Base-by-base conservation (phyloP, 2,797 vertebrate genomes). In the Enteromius trimaculatus region DNA sequence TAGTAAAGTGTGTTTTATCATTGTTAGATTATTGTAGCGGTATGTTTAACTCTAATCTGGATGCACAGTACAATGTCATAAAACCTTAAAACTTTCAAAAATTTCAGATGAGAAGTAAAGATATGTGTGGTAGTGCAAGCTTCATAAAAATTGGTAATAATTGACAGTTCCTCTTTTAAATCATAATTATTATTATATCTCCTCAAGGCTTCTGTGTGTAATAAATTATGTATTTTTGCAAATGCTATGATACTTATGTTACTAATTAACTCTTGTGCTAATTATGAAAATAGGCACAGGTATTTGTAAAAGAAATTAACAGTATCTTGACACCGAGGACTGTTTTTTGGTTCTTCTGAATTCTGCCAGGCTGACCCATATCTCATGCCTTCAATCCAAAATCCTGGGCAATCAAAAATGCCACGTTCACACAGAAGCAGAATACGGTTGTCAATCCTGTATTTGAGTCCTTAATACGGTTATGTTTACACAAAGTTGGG, bases 181-280 rank as follows among this genome's bases (percentile, higher is more conserved):
- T 75, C 29, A 75, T 53, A 16, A 75, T 75, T 75, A 16, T 37
- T 31, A 53, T 34, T 51, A 31, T 17, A 72, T 75, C 71, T 37
- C 19, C 10, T 75, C 29, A 34, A 10, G 49, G 19, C 13, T 0
- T 37, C 19, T 1, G 17, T 10, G 19, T 53, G 5, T 3, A 34
- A 72, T 34, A 6, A 53, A 60, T 5, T 60, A 4, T 75, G 19
- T 77, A 60, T 60, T 42, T 77, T 77, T 42, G 51, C 21, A 37
- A 55, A 13, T 39, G 14, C 1, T 60, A 37, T 42, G 34, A 26
- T 60, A 42, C 26, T 31, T 10, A 62, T 16, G 23, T 23, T 21
- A 6, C 55, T 62, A 62, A 77, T 77, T 62, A 77, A 42, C 14
- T 42, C 14, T 17, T 4, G 23, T 3, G 14, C 14, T 42, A 60